These are phyloP conservation scores for Naja naja DNA, from an alignment of 2,113 vertebrate genomes.

Conservation along the genomic window DNA sequence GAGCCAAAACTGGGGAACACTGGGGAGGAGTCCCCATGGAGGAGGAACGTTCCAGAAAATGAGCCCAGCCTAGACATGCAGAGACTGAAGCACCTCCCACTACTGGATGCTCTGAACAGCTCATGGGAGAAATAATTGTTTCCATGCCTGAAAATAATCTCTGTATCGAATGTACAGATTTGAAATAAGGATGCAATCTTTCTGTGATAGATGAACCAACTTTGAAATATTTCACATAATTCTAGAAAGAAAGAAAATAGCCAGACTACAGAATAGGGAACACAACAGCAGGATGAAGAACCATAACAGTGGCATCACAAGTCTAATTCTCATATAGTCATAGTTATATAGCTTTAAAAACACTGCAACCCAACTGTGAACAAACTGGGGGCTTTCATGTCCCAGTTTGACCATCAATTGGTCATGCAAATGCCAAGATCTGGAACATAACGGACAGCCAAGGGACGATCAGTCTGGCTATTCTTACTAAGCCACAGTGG, in stretches of 20 bases:
- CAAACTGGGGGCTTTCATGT: conserved; percentile 47
- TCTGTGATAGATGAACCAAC: neutral
- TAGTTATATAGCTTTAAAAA: conserved; percentile 42
- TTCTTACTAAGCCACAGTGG: conserved; percentile 34
- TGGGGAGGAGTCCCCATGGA: too few relatives aligned
- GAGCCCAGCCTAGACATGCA: too few relatives aligned
- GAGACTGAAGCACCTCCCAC: too few relatives aligned
- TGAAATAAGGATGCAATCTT: neutral
- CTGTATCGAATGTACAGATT: too few relatives aligned
- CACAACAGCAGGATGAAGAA: conserved; percentile 17
- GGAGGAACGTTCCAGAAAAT: too few relatives aligned
- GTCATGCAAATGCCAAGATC: conserved; percentile 50
- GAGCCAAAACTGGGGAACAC: too few relatives aligned
- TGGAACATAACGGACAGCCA: neutral
- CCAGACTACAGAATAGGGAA: conserved; percentile 41
- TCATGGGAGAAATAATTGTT: neutral
- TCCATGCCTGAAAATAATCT: neutral
- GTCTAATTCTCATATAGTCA: neutral
- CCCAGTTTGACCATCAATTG: conserved; percentile 45
- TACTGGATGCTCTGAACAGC: too few relatives aligned
- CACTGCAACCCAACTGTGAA: neutral
- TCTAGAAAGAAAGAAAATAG: neutral
- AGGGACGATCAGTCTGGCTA: conserved; percentile 43
- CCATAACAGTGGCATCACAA: neutral
- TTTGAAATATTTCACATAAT: neutral